phyloP scores from a whole-genome alignment of 2,888 invertebrate genomes.

The Pyrocoelia pectoralis region DNA sequence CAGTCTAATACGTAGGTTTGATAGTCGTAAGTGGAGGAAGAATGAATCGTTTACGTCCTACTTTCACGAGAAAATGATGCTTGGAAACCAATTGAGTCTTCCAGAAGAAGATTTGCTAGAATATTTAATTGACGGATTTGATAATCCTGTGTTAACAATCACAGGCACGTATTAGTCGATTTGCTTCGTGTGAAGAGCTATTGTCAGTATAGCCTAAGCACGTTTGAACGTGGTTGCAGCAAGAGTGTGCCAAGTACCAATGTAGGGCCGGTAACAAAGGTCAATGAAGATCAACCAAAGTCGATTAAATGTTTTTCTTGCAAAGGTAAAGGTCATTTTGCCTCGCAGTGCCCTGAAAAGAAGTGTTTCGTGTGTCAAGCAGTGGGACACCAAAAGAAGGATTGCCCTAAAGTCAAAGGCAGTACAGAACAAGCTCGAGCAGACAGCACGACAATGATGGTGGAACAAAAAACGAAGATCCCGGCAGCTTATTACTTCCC shows the following conservation, averaged over 20 bases:
- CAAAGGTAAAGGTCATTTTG: not conserved
- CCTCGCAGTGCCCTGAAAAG: not conserved
- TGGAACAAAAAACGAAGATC: not conserved
- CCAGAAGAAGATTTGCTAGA: too few species aligned
- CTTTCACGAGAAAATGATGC: too few species aligned
- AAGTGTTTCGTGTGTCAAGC: not conserved
- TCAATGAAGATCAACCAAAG: too few species aligned
- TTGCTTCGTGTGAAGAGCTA: not conserved
- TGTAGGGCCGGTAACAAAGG: too few species aligned
- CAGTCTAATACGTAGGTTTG: too few species aligned
- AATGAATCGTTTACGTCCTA: too few species aligned
- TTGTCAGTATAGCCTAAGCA: not conserved
- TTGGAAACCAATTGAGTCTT: too few species aligned
- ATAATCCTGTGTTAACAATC: not conserved
- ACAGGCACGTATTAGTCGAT: not conserved
- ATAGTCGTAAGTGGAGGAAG: too few species aligned
- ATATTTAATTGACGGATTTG: not conserved
- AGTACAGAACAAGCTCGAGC: not conserved
- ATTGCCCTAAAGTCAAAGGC: not conserved
- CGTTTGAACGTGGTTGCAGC: not conserved
- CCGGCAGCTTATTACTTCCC: not conserved
- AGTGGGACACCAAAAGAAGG: too few species aligned
- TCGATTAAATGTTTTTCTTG: not conserved
- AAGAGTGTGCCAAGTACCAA: too few species aligned
- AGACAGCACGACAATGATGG: conserved; percentile 3